Evolutionary conservation across 2,113 vertebrate species (phyloP).

Genomic region (human): GRCh38 chr3:173104501-173105000

Average conservation of each 20-base stretch:
- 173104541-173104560: too few relatives aligned
- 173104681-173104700: too few relatives aligned
- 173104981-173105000: background rate
- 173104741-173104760: background rate
- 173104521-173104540: too few relatives aligned
- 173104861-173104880: background rate
- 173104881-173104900: background rate
- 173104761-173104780: background rate
- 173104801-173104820: background rate
- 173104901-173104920: background rate
- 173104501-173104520: too few relatives aligned
- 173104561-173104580: too few relatives aligned
- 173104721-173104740: background rate
- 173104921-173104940: background rate
- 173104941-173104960: background rate
- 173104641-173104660: too few relatives aligned
- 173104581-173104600: too few relatives aligned
- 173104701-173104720: too few relatives aligned
- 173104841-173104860: background rate
- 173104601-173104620: too few relatives aligned
- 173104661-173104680: too few relatives aligned
- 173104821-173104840: background rate
- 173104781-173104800: background rate
- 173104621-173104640: too few relatives aligned
- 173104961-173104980: background rate